These are phyloP conservation scores for Dallia pectoralis DNA, from an alignment of 2,797 vertebrate genomes.

Conservation along the genomic window DNA sequence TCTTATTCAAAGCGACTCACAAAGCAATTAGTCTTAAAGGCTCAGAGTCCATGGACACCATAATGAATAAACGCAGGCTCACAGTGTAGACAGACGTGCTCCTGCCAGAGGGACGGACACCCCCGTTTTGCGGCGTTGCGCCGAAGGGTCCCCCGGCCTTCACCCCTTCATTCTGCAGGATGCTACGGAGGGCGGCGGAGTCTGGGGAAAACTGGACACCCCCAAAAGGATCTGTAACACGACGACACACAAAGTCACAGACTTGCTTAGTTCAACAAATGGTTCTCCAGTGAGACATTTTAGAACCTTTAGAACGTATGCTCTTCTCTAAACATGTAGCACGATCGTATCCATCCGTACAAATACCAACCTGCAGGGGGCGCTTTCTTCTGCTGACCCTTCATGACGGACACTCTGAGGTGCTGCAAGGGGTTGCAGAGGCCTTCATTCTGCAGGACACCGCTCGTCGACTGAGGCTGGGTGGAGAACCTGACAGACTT, in stretches of 20 bases:
- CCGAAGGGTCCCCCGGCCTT: conserved; percentile 33
- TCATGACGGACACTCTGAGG: conserved; percentile 71
- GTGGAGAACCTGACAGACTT: conserved; percentile 58
- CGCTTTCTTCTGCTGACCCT: conserved; percentile 40
- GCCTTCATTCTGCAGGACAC: conserved; percentile 68
- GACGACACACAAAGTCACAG: neutral
- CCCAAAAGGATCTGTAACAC: conserved; percentile 38
- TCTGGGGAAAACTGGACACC: conserved; percentile 62
- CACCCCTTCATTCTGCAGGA: conserved; percentile 65
- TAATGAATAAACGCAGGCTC: conserved; percentile 6
- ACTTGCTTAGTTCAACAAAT: neutral
- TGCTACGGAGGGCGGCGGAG: conserved; percentile 55
- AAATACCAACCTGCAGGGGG: conserved; percentile 36
- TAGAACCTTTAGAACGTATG: neutral
- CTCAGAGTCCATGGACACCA: no score
- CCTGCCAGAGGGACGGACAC: conserved; percentile 60
- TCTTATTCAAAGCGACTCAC: no score
- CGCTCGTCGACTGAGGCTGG: conserved; percentile 55
- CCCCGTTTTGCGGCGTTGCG: conserved; percentile 45
- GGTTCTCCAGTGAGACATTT: neutral
- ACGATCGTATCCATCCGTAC: neutral
- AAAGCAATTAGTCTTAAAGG: no score
- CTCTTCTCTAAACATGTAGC: neutral
- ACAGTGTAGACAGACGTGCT: conserved; percentile 68
- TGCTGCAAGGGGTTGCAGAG: conserved; percentile 55